These are phyloP conservation scores for Spea bombifrons DNA, from an alignment of 2,113 vertebrate genomes.

Conservation along the genomic window DNA sequence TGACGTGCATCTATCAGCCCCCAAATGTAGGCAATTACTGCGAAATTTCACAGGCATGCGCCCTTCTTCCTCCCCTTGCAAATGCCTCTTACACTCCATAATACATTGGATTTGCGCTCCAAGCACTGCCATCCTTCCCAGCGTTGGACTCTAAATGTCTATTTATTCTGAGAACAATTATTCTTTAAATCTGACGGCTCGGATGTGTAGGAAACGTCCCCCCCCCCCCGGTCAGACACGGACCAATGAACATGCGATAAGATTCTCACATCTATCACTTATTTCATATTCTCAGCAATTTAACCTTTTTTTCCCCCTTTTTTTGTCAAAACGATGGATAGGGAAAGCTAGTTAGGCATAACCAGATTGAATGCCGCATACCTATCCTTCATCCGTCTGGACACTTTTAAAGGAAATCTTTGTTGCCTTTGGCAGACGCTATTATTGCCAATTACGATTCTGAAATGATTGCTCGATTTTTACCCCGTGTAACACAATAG, in stretches of 20 bases:
- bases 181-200: not conserved
- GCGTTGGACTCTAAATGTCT: not conserved
- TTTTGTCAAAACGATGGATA: not conserved
- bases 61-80: no score
- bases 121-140: no score
- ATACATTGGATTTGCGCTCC: no score
- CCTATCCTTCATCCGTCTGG: slow-evolving; percentile 16
- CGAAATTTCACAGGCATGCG: no score
- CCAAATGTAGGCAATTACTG: no score
- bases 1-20: no score
- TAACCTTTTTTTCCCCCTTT: not conserved
- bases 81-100: no score
- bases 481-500: slow-evolving; percentile 37
- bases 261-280: slow-evolving; percentile 21
- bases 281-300: not conserved
- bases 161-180: not conserved
- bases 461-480: slow-evolving; percentile 28
- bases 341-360: slow-evolving; percentile 15
- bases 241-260: slow-evolving; percentile 6
- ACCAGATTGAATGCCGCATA: slow-evolving; percentile 18
- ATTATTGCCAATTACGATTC: slow-evolving; percentile 45
- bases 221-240: not conserved
- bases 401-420: slow-evolving; percentile 44
- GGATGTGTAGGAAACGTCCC: not conserved
- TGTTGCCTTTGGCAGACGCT: slow-evolving; percentile 34